Evolutionary conservation across 2,113 vertebrate species (phyloP), one percentile per base, ranked within the genome.

Genomic region (Grantiella picta): DNA sequence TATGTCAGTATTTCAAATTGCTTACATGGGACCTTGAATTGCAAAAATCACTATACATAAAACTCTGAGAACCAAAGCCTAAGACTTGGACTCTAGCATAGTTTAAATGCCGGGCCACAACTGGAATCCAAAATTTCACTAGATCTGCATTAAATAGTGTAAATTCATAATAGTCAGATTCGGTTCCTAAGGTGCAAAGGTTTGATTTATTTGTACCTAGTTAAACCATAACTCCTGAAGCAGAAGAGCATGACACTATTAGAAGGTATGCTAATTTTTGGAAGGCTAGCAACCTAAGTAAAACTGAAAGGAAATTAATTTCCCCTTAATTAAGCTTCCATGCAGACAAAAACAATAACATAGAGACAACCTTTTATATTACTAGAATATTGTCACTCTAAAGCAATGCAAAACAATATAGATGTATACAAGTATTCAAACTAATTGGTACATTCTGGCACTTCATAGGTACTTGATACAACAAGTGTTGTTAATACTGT

Each of bases 131-230:
- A 78, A 72, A 49, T 65, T 70, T 44, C 7, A 69, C 65, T 35
- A 50, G 7, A 4, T 40, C 35, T 69, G 10, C 9, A 5, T 65
- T 60, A 77, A 35, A 40, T 5, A 56, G 3, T 42, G 13, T 5
- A 79, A 29, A 64, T 77, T 33, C 52, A 54, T 12, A 54, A 66
- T 0, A 53, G 3, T 6, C 15, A 53, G 6, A 24, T 21, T 80
- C 14, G 40, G 5, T 59, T 68, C 14, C 29, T 45, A 35, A 59
- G 2, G 2, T 47, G 19, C 7, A 31, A 52, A 64, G 66, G 13
- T 70, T 93, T 89, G 64, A 97, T 96, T 69, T 93, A 82, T 68
- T 80, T 33, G 5, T 75, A 57, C 94, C 95, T 87, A 11, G 33
- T 92, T 92, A 88, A 94, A 94, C 59, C 79, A 40, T 81, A 86